Evolutionary conservation across 2,888 invertebrate species (phyloP), one percentile per base, ranked within the genome.

Genomic region (Peribatodes rhomboidaria): DNA sequence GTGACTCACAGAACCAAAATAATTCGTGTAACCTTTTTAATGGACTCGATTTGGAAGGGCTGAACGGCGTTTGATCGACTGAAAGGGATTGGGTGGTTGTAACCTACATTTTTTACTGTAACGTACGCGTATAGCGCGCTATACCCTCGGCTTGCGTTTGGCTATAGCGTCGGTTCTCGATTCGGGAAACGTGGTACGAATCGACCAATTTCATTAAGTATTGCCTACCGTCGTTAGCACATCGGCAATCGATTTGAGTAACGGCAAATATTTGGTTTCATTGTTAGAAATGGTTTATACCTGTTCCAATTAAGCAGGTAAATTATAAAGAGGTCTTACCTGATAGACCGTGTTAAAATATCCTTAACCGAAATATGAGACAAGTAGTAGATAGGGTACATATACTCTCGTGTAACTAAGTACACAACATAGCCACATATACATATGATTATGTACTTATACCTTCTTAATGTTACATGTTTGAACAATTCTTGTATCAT

Each of bases 11-110:
- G 42, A 69, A 60, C 70, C 69, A 50, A 65, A 68, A 74, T 71
- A 76, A 69, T 67, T 76, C 70, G 65, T 68, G 52, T 68, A 72
- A 70, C 73, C 75, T 68, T 68, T 76, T 69, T 67, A 72, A 72
- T 71, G 66, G 66, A 65, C 66, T 55, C 59, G 53, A 70, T 66
- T 73, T 65, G 46, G 41, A 56, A 64, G 50, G 61, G 65, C 59
- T 61, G 59, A 66, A 59, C 59, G 41, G 55, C 65, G 65, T 71
- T 72, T 71, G 70, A 74, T 77, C 70, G 69, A 61, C 70, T 69
- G 71, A 59, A 74, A 73, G 69, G 65, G 72, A 60, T 59, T 64
- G 56, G 52, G 46, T 3, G 44, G 42, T 33, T 59, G 59, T 62
- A 67, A 62, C 64, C 66, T 61, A 47, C 46, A 61, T 66, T 64